Evolutionary conservation across 2,888 invertebrate species (phyloP).

Genomic region (Geophilus truncorum): DNA sequence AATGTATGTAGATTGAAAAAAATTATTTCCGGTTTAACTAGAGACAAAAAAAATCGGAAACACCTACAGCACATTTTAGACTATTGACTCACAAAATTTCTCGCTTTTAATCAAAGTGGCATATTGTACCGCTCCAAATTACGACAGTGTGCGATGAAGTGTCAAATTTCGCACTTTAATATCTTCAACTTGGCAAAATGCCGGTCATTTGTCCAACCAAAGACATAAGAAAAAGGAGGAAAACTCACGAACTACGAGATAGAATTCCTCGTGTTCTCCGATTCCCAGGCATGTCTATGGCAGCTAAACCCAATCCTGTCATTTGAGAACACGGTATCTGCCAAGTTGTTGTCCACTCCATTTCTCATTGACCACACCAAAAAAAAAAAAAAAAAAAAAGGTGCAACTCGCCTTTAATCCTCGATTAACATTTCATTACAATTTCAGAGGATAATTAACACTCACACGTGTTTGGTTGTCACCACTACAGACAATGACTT

Average conservation of each 20-base stretch:
- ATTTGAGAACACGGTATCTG: neutral
- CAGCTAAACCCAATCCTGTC: neutral
- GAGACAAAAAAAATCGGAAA: too few species aligned
- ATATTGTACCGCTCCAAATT: too few species aligned
- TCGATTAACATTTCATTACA: neutral
- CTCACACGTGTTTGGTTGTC: constrained; percentile 51
- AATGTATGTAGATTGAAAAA: too few species aligned
- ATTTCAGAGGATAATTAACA: constrained; percentile 40
- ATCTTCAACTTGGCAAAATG: neutral
- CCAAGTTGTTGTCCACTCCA: neutral
- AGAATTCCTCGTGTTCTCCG: neutral
- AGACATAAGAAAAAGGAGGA: neutral
- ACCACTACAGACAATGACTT: constrained; percentile 50
- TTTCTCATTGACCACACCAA: too few species aligned
- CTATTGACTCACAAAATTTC: too few species aligned
- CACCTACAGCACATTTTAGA: too few species aligned
- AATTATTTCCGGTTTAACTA: too few species aligned
- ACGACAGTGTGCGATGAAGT: too few species aligned
- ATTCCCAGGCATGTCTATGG: neutral
- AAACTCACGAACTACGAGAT: neutral
- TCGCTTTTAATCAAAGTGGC: too few species aligned
- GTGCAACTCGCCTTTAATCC: too few species aligned
- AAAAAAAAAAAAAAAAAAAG: too few species aligned
- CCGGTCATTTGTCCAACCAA: neutral
- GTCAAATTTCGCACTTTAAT: neutral